Base-by-base conservation (phyloP, 2,888 invertebrate genomes). In the Pandemis corylana region DNA sequence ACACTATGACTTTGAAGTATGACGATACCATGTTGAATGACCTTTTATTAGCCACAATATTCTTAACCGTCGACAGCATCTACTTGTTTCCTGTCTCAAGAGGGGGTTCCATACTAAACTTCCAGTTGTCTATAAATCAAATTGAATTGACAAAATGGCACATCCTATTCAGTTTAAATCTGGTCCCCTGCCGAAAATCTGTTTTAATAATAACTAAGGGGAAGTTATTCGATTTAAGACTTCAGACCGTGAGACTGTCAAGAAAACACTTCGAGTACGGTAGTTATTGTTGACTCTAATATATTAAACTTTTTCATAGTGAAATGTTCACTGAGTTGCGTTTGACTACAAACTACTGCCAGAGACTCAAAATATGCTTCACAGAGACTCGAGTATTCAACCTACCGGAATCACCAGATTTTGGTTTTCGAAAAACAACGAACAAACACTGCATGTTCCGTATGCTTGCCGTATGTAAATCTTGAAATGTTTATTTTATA, bases 61-160 rank as follows among this genome's bases (percentile, higher is more conserved):
- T 84, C 84, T 85, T 85, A 80, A 79, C 78, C 65, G 66, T 77
- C 78, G 82, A 83, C 78, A 77, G 79, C 81, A 82, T 87, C 85
- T 86, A 81, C 86, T 86, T 85, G 84, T 88, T 84, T 91, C 90
- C 92, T 90, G 91, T 86, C 80, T 85, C 79, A 86, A 88, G 89
- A 87, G 86, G 87, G 90, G 89, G 86, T 76, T 67, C 76, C 56
- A 9, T 56, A 3, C 20, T 20, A 20, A 20, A 20, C 56, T 28
- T 64, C 72, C 75, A 77, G 85, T 78, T 75, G 75, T 77, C 77
- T 76, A 75, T 79, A 79, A 77, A 77, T 75, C 80, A 85, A 88
- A 74, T 82, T 85, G 84, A 90, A 89, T 90, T 91, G 90, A 85
- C 89, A 89, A 89, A 90, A 90, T 86, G 84, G 85, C 84, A 87